Percentiles rank a stretch among this genome's conserved stretches.
These are phyloP conservation scores for Dicyrtoma fusca DNA, from an alignment of 2,888 invertebrate genomes.

Conservation along the genomic window DNA sequence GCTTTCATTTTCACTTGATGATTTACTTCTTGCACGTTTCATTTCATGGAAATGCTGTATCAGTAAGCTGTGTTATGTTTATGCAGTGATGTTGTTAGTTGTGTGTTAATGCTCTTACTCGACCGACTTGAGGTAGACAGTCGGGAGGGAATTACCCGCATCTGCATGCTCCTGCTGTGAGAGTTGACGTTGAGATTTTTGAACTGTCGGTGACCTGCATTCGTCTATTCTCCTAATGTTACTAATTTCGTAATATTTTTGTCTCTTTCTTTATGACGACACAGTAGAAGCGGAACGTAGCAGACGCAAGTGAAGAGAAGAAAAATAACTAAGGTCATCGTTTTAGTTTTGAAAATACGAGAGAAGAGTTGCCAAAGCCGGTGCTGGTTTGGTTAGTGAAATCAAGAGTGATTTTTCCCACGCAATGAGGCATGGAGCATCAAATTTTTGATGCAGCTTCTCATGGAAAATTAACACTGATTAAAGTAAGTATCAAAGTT, in stretches of 20 bases:
- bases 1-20: too few relatives aligned
- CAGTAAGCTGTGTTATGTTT: conserved; percentile 1
- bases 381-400: conserved; percentile 1
- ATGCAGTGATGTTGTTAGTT: not conserved
- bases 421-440: conserved; percentile 55
- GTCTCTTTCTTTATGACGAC: conserved; percentile 23
- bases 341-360: conserved; percentile 11
- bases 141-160: conserved; percentile 14
- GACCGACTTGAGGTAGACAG: too few relatives aligned
- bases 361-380: conserved; percentile 3
- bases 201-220: conserved; percentile 37
- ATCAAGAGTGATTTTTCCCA: conserved; percentile 16
- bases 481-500: conserved; percentile 48
- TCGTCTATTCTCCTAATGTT: conserved; percentile 23
- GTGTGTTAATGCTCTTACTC: not conserved
- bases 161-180: too few relatives aligned
- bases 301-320: not conserved
- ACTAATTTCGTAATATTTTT: conserved; percentile 22
- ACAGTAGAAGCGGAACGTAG: conserved; percentile 12
- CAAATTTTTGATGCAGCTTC: conserved; percentile 56
- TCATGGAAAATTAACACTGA: conserved; percentile 54
- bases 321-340: conserved; percentile 10
- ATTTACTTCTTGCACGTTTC: not conserved
- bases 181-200: conserved; percentile 14
- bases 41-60: not conserved